These are phyloP conservation scores for Plutomurus gul DNA, from an alignment of 1,140 invertebrate species.

Conservation along the genomic window DNA sequence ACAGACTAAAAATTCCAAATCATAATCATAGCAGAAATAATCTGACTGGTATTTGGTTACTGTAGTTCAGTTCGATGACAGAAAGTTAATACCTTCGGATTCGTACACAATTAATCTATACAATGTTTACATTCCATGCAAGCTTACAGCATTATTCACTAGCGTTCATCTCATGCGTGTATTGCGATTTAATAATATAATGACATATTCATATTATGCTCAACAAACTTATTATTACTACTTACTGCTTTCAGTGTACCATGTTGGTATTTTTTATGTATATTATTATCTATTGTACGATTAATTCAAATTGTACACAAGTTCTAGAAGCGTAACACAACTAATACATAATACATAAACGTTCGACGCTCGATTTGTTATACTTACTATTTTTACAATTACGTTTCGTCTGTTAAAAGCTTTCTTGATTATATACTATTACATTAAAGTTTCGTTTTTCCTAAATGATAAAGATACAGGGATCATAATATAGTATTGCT, in stretches of 20 bases:
- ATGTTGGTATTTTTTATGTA: neutral
- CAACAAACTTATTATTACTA: neutral
- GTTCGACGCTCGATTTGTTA: neutral
- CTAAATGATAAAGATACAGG: neutral
- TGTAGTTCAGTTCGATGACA: neutral
- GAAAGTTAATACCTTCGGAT: neutral
- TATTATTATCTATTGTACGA: neutral
- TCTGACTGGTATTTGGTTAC: conserved; percentile 6
- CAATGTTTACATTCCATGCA: neutral
- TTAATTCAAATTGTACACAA: neutral
- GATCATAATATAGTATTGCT: too few species aligned
- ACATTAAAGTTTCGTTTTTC: neutral
- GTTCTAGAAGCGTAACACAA: neutral
- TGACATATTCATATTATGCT: neutral
- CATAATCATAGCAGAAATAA: conserved; percentile 10
- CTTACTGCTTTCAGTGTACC: neutral
- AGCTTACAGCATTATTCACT: neutral
- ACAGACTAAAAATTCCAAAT: conserved; percentile 25
- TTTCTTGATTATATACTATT: neutral
- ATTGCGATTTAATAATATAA: too few species aligned
- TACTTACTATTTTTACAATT: neutral
- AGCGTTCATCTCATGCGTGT: neutral
- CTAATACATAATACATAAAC: neutral
- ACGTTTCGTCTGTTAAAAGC: neutral
- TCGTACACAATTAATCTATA: neutral